phyloP scores from a whole-genome alignment of 2,888 invertebrate species.

The Chalcis sispes region DNA sequence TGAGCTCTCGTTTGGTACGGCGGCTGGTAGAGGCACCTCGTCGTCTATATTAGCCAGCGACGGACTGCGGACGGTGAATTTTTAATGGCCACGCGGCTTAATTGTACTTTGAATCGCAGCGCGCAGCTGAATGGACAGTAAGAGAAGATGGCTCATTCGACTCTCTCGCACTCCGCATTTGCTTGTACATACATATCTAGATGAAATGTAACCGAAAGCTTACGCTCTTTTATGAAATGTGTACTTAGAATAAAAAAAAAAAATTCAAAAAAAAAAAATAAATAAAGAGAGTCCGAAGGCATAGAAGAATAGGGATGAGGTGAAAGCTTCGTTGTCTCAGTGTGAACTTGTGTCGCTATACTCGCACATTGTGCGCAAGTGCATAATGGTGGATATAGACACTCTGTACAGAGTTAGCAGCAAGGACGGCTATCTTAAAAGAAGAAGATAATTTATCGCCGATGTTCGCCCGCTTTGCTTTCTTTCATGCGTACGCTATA shows the following conservation, averaged over 20 bases:
- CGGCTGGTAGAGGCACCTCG: constrained; percentile 10
- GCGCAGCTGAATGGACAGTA: not conserved
- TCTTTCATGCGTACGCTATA: not conserved
- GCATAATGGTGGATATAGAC: no score
- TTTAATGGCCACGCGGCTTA: constrained; percentile 68
- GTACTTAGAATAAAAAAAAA: not conserved
- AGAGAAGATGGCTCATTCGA: constrained; percentile 9
- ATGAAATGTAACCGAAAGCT: constrained; percentile 28
- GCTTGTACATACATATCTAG: not conserved
- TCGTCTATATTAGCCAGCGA: constrained; percentile 58
- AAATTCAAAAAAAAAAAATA: no score
- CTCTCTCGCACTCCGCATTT: not conserved
- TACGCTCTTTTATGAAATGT: not conserved
- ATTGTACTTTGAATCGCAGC: constrained; percentile 59
- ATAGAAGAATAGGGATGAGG: not conserved
- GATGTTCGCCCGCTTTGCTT: not conserved
- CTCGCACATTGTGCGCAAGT: not conserved
- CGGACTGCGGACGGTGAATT: constrained; percentile 63
- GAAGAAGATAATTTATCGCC: no score
- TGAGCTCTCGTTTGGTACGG: no score
- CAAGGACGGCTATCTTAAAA: no score
- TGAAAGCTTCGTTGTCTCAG: not conserved
- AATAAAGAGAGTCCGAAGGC: no score
- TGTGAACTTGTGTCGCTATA: not conserved
- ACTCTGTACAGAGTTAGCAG: no score